These are phyloP conservation scores for Strongylocentrotus purpuratus DNA, from an alignment of 35 echinoderm and acorn worm species.

Conservation along the genomic window DNA sequence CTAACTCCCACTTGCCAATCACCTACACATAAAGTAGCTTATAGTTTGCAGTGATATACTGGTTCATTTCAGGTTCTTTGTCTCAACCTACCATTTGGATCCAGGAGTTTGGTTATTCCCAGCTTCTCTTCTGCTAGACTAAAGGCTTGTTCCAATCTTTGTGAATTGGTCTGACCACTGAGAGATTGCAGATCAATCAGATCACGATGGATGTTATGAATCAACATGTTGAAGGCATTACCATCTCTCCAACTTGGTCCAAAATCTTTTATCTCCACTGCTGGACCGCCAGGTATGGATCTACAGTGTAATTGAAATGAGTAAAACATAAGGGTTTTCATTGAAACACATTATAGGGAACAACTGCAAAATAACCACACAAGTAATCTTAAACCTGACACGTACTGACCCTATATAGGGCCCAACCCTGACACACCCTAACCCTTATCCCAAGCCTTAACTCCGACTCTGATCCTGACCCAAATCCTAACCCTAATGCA, in stretches of 20 bases:
- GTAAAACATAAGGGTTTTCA: neutral
- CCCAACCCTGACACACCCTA: too few relatives aligned
- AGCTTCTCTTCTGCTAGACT: conserved; percentile 83
- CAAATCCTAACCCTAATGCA: too few relatives aligned
- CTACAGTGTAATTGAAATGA: neutral
- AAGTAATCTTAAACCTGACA: too few relatives aligned
- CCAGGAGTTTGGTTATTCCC: conserved; percentile 88
- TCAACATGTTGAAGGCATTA: conserved; percentile 86
- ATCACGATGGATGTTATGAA: conserved; percentile 81
- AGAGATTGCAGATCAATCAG: conserved; percentile 77
- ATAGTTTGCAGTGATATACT: too few relatives aligned
- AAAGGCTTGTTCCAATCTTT: conserved; percentile 89
- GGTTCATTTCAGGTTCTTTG: too few relatives aligned
- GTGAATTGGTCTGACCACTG: conserved; percentile 70
- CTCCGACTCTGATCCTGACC: too few relatives aligned
- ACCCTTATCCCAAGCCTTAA: too few relatives aligned
- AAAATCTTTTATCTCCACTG: conserved; percentile 86
- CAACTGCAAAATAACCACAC: too few relatives aligned
- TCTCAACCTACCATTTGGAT: conserved; percentile 79
- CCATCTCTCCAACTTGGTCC: conserved; percentile 98
- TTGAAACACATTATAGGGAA: too few relatives aligned
- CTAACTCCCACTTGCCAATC: too few relatives aligned
- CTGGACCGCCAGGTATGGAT: conserved; percentile 1
- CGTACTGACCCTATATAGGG: too few relatives aligned
- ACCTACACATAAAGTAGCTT: too few relatives aligned